Conservation (phyloP, 1,140 invertebrate species). For the Rhysida immarginata region DNA sequence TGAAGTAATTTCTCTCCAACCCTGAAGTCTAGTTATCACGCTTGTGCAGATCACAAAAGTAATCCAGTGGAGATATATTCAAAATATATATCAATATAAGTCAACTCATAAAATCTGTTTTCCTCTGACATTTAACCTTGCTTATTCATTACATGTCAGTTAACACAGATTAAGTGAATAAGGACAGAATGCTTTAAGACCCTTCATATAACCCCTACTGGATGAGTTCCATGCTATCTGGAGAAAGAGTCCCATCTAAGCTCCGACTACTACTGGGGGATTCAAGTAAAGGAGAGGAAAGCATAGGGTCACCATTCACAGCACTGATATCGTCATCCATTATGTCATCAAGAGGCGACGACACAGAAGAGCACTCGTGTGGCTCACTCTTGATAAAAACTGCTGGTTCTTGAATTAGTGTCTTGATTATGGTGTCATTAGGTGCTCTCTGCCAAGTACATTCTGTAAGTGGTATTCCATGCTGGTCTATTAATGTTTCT, state of each 20-base stretch:
- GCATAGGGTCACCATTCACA: conserved; percentile 49
- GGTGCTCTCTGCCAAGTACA: conserved; percentile 35
- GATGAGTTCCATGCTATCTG: conserved; percentile 5
- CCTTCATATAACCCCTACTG: too few species aligned
- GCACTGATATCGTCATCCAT: conserved; percentile 61
- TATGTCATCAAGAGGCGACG: conserved; percentile 48
- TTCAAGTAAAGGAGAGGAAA: conserved; percentile 39
- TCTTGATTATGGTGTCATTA: conserved; percentile 24
- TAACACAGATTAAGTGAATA: too few species aligned
- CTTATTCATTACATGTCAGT: too few species aligned
- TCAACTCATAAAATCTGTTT: too few species aligned
- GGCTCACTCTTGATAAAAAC: conserved; percentile 3
- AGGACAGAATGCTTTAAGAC: too few species aligned
- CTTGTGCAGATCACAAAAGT: too few species aligned
- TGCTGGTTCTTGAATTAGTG: conserved; percentile 27
- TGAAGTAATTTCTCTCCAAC: too few species aligned
- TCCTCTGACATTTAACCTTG: too few species aligned
- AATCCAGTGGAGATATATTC: too few species aligned
- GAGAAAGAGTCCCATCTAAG: neutral
- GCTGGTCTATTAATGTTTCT: conserved; percentile 49
- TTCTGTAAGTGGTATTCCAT: conserved; percentile 45
- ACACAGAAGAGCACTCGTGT: conserved; percentile 34
- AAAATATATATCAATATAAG: too few species aligned
- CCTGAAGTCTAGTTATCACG: too few species aligned
- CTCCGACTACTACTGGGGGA: conserved; percentile 17